Conservation (phyloP, 2,888 invertebrate genomes). For the Corythucha ciliata region DNA sequence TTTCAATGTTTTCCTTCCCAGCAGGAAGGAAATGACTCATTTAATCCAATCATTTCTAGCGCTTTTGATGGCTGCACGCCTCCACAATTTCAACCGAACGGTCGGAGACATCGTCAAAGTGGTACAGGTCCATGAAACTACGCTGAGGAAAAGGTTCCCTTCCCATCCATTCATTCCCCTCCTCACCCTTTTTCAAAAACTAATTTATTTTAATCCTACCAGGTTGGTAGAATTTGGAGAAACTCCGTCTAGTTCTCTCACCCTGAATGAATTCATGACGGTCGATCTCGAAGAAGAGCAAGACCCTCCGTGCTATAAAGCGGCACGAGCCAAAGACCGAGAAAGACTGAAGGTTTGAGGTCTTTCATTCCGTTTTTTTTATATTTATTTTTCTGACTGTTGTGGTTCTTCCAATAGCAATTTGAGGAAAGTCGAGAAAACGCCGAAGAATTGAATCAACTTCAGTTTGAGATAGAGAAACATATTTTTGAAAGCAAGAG, state of each 20-base stretch:
- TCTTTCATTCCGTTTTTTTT: too few relatives aligned
- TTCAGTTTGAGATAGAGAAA: conserved; percentile 79
- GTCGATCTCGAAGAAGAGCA: conserved; percentile 94
- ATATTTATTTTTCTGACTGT: background rate
- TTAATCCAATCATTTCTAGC: conserved; percentile 49
- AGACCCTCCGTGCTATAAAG: conserved; percentile 91
- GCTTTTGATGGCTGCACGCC: conserved; percentile 81
- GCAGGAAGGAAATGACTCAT: background rate
- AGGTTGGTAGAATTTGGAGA: conserved; percentile 89
- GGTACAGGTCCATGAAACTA: conserved; percentile 91
- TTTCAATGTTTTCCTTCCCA: background rate
- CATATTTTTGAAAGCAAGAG: conserved; percentile 57
- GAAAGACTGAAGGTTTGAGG: conserved; percentile 68
- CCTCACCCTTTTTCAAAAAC: background rate
- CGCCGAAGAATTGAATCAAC: conserved; percentile 52
- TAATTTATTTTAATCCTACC: conserved; percentile 5
- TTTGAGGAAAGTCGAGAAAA: conserved; percentile 48
- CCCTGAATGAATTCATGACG: conserved; percentile 92
- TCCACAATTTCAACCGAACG: conserved; percentile 83
- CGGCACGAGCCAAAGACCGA: conserved; percentile 78
- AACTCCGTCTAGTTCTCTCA: conserved; percentile 89
- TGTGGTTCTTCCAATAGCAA: background rate
- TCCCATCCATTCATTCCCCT: background rate
- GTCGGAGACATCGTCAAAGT: conserved; percentile 83
- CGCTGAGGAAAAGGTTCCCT: conserved; percentile 79